Base-by-base conservation (phyloP, 1,140 invertebrate species). In the Myzus persicae region DNA sequence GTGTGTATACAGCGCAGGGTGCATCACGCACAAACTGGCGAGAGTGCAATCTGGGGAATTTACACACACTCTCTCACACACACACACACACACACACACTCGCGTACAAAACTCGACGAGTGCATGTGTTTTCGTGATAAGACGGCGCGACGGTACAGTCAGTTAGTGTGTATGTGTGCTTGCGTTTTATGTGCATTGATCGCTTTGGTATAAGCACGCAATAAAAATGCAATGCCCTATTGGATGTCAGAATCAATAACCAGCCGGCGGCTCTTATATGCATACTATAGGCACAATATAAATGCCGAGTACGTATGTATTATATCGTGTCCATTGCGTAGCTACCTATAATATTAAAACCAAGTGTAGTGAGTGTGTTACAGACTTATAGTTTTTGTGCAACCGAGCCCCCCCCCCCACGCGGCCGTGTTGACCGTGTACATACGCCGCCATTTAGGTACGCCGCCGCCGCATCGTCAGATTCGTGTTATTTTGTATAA, bases 171-270 rank as follows among this genome's bases (percentile, higher is more conserved):
- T 38, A 54, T 42, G 36, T 14, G n/a, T 38, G 46, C 1, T n/a
- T 8, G 42, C 31, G 67, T 81, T 82, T 82, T 92, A 92, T 48
- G 54, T 46, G 91, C 81, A 92, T 92, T 54, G 91, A 93, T 92
- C 91, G 81, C 6, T 51, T 26, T 31, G 24, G 26, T 14, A 84
- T 24, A 40, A 3, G 11, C 91, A 85, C 46, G 46, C 67, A n/a
- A 84, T 85, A 85, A 85, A 85, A 51, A 93, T 85, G 36, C 44
- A 82, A 48, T 40, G 67, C 38, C 46, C 81, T 42, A 93, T 93
- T 51, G 91, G 46, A 93, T 48, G 91, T 51, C 81, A 7, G 76
- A 84, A 92, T 84, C 59, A 40, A 84, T 92, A 84, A 48, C 67
- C 24, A 24, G 46, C 20, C n/a, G 42, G 44, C 42, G 31, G 31